Base-by-base conservation (phyloP, 1,140 invertebrate species). In the Hermetia illucens region DNA sequence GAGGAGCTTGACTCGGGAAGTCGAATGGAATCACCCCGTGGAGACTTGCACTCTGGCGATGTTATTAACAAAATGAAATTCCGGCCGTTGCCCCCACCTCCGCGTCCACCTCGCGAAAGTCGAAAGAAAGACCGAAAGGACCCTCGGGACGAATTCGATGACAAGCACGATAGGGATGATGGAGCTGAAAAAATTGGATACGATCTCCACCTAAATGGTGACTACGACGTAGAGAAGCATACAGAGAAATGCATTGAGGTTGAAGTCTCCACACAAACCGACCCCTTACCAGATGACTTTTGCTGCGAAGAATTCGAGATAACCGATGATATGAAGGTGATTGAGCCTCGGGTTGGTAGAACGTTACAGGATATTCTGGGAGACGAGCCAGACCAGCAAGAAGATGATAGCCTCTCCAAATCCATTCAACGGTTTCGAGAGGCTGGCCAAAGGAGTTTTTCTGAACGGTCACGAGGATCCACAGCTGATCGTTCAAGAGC, bases 201-300 rank as follows among this genome's bases (percentile, higher is more conserved):
- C 34, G 49, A 49, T 25, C 19, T 20, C 6, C 34, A 35, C 19
- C 12, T 21, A 22, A 10, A 20, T 8, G 49, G 9, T 52, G 60
- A 29, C 15, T 36, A 44, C 21, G 44, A 33, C 3, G 21, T 31
- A 34, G 13, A 38, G 19, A 21, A 31, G 3, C 34, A 36, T 30
- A n/a, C 25, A 2, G 35, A 27, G 9, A 43, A 51, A 39, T 22
- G 34, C 36, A 44, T 46, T 29, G 77, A 85, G 60, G 73, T 74
- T 16, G 77, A 79, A 46, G 73, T 80, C 3, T 81, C 79, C 1
- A 84, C 79, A 0, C 83, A 86, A 61, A 86, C 82, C 1, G 82
- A 86, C 59, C 79, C 81, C 1, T 48, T 85, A 16, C 79, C 81
- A 1, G 79, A 84, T 50, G 80, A 82, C 48, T 69, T 81, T 40